Conservation (phyloP, 2,113 vertebrate genomes). For the Cisticola juncidis region DNA sequence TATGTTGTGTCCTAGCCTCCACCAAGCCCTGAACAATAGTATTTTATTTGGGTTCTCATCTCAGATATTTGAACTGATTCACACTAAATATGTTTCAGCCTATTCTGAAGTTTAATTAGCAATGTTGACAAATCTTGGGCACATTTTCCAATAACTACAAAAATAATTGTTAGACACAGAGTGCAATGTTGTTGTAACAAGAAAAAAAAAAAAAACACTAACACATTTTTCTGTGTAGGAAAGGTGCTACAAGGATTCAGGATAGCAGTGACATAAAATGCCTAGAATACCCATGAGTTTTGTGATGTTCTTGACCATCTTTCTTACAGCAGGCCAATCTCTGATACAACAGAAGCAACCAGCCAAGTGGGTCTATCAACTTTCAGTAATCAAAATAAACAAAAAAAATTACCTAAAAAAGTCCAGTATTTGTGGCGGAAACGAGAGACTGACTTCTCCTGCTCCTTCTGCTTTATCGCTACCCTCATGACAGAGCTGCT, state of each 20-base stretch:
- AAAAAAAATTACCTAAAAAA: not conserved
- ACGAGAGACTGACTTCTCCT: not conserved
- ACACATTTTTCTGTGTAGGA: not conserved
- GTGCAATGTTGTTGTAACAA: not conserved
- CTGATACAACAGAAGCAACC: not conserved
- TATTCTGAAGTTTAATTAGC: not conserved
- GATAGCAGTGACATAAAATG: not conserved
- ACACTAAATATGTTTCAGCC: not conserved
- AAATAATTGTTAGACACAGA: not conserved
- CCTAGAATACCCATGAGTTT: not conserved
- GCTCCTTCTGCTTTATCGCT: not conserved
- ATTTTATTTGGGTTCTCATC: not conserved
- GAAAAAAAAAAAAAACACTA: not conserved
- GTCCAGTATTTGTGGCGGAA: not conserved
- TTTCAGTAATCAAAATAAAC: not conserved
- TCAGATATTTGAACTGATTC: not conserved
- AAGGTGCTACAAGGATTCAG: not conserved
- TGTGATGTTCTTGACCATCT: not conserved
- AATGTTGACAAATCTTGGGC: not conserved
- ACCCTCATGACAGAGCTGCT: not conserved
- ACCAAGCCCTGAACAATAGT: not conserved
- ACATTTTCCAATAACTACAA: not conserved
- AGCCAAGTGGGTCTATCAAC: not conserved
- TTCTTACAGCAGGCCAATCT: not conserved
- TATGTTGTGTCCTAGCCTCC: not conserved